phyloP scores from a whole-genome alignment of 2,113 vertebrate genomes.

The Protomyctophum bolini region DNA sequence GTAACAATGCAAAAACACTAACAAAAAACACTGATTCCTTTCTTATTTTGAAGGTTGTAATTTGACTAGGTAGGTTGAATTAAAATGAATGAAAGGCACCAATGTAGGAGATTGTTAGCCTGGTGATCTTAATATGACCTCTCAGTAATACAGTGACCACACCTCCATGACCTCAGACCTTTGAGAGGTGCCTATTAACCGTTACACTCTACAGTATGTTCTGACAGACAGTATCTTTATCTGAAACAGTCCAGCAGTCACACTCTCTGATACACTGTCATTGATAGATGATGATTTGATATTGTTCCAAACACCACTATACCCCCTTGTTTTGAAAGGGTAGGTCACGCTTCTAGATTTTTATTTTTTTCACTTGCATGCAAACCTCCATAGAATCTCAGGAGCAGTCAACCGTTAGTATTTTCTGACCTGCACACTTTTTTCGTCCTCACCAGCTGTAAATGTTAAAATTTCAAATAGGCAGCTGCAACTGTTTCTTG shows the following conservation, averaged over 20 bases:
- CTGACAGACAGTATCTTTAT: slow-evolving; percentile 58
- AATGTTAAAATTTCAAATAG: not conserved
- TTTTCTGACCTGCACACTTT: slow-evolving; percentile 5
- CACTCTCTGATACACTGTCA: slow-evolving; percentile 36
- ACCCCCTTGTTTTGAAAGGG: slow-evolving; percentile 34
- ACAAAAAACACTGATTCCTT: slow-evolving; percentile 45
- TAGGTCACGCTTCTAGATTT: slow-evolving; percentile 10
- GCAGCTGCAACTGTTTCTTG: not conserved
- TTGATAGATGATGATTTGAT: slow-evolving; percentile 34
- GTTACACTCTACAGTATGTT: slow-evolving; percentile 26
- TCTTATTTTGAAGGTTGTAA: slow-evolving; percentile 19
- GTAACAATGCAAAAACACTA: slow-evolving; percentile 39
- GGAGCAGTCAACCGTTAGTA: not conserved
- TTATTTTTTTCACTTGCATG: not conserved
- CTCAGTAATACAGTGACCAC: slow-evolving; percentile 46
- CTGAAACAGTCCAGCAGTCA: slow-evolving; percentile 24
- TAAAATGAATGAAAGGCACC: slow-evolving; percentile 34
- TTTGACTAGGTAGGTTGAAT: slow-evolving; percentile 41
- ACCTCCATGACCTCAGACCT: slow-evolving; percentile 53
- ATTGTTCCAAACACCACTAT: slow-evolving; percentile 33
- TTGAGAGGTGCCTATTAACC: slow-evolving; percentile 35
- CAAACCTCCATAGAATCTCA: not conserved
- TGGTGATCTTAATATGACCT: slow-evolving; percentile 41
- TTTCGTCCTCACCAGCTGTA: not conserved
- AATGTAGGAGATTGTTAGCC: slow-evolving; percentile 3